Percentiles rank a stretch among this genome's conserved stretches.
Evolutionary conservation across 1,140 invertebrate species (phyloP).

Genomic region (Euschistus heros): DNA sequence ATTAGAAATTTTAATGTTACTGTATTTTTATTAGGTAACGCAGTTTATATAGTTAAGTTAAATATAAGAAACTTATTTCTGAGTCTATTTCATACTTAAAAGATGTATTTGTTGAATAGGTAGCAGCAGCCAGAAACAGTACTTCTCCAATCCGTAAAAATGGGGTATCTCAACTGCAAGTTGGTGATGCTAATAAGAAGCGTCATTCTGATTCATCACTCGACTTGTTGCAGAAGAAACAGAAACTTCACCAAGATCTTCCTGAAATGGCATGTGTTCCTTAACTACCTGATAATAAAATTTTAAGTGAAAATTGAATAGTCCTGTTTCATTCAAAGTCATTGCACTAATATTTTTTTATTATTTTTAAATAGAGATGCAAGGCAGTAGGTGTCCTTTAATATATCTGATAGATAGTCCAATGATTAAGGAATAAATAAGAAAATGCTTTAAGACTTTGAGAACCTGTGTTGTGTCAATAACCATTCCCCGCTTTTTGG

Average conservation of each 20-base stretch:
- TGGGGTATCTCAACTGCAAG: slow-evolving; percentile 17
- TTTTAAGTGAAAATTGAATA: neutral
- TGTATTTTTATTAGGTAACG: neutral
- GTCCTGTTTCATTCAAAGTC: neutral
- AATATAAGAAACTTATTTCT: too few relatives aligned
- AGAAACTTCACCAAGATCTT: slow-evolving; percentile 11
- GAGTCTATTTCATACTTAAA: too few relatives aligned
- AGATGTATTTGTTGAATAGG: slow-evolving; percentile 23
- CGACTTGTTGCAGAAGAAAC: slow-evolving; percentile 23
- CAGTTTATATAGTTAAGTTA: too few relatives aligned
- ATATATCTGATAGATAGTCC: too few relatives aligned
- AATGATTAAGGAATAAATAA: too few relatives aligned
- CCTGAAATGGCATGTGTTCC: neutral
- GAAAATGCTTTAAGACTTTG: too few relatives aligned
- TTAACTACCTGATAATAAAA: neutral
- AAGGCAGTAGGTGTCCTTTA: too few relatives aligned
- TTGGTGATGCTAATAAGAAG: slow-evolving; percentile 29
- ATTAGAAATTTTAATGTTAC: neutral
- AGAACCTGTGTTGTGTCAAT: too few relatives aligned
- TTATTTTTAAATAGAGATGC: neutral
- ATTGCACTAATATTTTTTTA: neutral
- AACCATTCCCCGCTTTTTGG: too few relatives aligned
- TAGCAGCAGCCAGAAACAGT: slow-evolving; percentile 33
- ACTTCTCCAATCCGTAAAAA: slow-evolving; percentile 26
- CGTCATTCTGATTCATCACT: slow-evolving; percentile 30